Conservation (phyloP, 1,140 invertebrate genomes). For the Diorhabda carinulata region DNA sequence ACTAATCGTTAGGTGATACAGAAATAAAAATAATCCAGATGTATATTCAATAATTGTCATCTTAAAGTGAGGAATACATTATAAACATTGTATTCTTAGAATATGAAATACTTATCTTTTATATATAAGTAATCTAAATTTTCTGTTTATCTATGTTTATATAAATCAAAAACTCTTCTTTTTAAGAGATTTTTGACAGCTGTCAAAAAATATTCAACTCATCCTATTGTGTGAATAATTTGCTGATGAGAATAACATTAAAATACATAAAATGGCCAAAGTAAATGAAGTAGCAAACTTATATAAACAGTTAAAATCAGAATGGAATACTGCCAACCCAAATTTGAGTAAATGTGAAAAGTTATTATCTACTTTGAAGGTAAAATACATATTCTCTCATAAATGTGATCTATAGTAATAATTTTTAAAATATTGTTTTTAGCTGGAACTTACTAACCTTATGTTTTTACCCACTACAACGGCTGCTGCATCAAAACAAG, state of each 20-base stretch:
- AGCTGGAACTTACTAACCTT: conserved; percentile 81
- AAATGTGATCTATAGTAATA: conserved; percentile 17
- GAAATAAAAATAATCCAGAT: too few species aligned
- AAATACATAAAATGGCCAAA: conserved; percentile 53
- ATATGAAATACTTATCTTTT: too few species aligned
- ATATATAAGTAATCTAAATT: too few species aligned
- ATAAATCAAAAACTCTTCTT: too few species aligned
- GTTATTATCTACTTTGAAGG: conserved; percentile 70
- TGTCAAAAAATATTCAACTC: background rate
- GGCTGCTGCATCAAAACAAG: conserved; percentile 73
- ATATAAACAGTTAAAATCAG: conserved; percentile 69
- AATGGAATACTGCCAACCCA: conserved; percentile 65
- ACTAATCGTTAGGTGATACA: too few species aligned
- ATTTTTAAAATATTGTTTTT: conserved; percentile 26
- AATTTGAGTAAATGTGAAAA: conserved; percentile 71
- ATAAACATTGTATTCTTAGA: too few species aligned
- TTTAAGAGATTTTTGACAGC: conserved; percentile 1
- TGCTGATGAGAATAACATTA: background rate
- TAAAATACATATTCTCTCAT: conserved; percentile 40
- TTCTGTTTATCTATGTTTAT: too few species aligned
- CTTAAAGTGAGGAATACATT: too few species aligned
- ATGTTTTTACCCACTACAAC: conserved; percentile 85
- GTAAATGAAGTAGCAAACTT: conserved; percentile 62
- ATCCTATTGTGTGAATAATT: background rate
- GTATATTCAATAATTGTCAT: too few species aligned